These are phyloP conservation scores for Psilopsiagon aurifrons DNA, from an alignment of 2,113 vertebrate species.

Conservation along the genomic window DNA sequence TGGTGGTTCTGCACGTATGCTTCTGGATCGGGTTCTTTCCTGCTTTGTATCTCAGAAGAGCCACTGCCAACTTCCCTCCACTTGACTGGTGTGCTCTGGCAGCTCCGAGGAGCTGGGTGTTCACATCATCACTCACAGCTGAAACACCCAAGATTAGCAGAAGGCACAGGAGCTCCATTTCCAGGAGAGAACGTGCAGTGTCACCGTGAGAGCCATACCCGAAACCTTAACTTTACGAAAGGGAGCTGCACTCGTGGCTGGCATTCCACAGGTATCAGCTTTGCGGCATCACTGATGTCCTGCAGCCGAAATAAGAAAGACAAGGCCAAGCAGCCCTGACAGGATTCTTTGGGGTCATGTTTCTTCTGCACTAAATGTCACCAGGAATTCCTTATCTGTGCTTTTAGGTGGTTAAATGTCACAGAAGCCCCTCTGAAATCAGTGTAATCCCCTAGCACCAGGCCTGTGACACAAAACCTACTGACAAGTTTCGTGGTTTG, in stretches of 20 bases:
- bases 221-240: neutral
- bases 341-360: neutral
- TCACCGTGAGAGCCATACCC: fast-evolving
- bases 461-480: neutral
- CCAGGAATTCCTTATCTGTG: neutral
- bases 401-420: neutral
- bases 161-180: neutral
- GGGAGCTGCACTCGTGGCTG: neutral
- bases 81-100: neutral
- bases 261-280: neutral
- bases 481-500: neutral
- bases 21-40: neutral
- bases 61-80: fast-evolving
- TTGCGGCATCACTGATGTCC: neutral
- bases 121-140: neutral
- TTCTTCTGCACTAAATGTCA: neutral
- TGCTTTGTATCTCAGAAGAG: no score
- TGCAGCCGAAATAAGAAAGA: neutral
- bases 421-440: neutral
- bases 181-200: fast-evolving
- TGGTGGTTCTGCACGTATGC: neutral
- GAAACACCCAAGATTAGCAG: neutral
- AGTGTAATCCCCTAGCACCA: fast-evolving
- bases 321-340: neutral
- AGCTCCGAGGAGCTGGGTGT: neutral